Conservation (phyloP, 2,113 vertebrate genomes). For the Abramis brama region DNA sequence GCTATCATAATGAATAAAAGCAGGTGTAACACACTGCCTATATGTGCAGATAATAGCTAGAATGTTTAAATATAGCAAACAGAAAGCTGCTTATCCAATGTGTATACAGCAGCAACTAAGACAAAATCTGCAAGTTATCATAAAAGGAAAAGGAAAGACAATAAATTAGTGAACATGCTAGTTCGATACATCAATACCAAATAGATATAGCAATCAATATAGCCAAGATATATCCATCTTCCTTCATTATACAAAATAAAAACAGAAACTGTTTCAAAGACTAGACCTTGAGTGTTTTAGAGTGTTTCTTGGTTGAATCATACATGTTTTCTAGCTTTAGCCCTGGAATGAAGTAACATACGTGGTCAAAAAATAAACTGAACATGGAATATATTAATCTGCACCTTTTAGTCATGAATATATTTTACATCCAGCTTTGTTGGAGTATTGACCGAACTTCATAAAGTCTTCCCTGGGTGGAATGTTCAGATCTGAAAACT, state of each 20-base stretch:
- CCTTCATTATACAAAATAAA: background rate
- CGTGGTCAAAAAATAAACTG: background rate
- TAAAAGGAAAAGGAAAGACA: background rate
- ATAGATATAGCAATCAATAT: no score
- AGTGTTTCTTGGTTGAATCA: slow-evolving; percentile 16
- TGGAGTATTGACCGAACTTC: background rate
- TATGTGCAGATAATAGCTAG: background rate
- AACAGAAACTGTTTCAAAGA: slow-evolving; percentile 2
- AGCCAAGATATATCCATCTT: no score
- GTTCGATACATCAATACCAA: background rate
- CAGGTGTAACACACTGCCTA: background rate
- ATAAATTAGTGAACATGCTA: background rate
- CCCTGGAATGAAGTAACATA: background rate
- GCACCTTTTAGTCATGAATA: background rate
- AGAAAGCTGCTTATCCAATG: background rate
- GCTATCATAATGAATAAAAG: background rate
- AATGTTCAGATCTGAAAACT: slow-evolving; percentile 68
- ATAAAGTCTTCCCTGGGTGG: slow-evolving; percentile 57
- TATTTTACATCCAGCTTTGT: background rate
- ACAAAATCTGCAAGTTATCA: background rate
- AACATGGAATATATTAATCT: background rate
- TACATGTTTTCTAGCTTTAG: background rate
- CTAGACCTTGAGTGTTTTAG: background rate
- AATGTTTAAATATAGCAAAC: background rate
- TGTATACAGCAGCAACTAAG: background rate